These are phyloP conservation scores for Muricea muricata DNA, from an alignment of 92 coral and sea anemone species.

Conservation along the genomic window DNA sequence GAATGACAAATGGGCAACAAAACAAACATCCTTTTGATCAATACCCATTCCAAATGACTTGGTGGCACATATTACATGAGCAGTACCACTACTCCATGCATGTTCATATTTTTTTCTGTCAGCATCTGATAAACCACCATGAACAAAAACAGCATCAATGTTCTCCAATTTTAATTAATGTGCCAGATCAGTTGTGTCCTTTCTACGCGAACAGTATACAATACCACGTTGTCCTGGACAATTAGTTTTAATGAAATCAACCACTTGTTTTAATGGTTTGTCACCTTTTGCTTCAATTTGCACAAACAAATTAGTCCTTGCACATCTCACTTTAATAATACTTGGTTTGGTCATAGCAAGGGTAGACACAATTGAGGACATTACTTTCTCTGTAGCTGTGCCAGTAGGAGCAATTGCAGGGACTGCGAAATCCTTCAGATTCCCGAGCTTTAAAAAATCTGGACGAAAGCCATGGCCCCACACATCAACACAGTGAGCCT, in stretches of 20 bases:
- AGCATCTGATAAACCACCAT: conserved; percentile 37
- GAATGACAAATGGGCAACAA: conserved; percentile 50
- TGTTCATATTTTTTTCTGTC: conserved; percentile 46
- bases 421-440: conserved; percentile 13
- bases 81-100: conserved; percentile 33
- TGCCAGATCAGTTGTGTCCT: conserved; percentile 55
- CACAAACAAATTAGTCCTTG: conserved; percentile 38
- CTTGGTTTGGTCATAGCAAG: background rate
- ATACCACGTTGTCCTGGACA: conserved; percentile 48
- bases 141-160: conserved; percentile 39
- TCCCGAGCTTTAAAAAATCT: conserved; percentile 43
- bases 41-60: conserved; percentile 61
- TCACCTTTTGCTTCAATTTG: conserved; percentile 32
- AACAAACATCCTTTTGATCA: conserved; percentile 36
- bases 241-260: conserved; percentile 28
- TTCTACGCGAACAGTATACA: conserved; percentile 57
- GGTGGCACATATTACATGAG: conserved; percentile 51
- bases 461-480: conserved; percentile 60
- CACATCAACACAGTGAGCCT: conserved; percentile 51
- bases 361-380: conserved; percentile 20
- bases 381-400: conserved; percentile 42
- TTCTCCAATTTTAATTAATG: conserved; percentile 17
- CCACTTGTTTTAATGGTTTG: conserved; percentile 47
- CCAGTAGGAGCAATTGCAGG: conserved; percentile 51
- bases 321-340: conserved; percentile 28